These are phyloP conservation scores for Naso thynnoides DNA, from an alignment of 2,797 vertebrate species.

Conservation along the genomic window DNA sequence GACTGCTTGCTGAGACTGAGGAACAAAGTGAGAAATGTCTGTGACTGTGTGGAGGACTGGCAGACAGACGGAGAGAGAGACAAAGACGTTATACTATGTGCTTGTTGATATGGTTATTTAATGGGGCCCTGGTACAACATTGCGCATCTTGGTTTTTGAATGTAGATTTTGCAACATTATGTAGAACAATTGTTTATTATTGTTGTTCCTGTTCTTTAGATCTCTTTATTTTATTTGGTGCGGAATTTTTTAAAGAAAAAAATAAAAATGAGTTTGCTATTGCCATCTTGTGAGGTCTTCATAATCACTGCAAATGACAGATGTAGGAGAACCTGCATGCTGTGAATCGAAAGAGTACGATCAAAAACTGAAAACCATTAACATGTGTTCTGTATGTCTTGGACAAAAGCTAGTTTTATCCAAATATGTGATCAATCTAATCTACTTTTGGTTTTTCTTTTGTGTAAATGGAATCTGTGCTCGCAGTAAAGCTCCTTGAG, in stretches of 20 bases:
- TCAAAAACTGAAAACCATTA: conserved; percentile 64
- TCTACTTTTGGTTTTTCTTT: conserved; percentile 66
- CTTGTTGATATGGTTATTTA: conserved; percentile 83
- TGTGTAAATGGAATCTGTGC: conserved; percentile 79
- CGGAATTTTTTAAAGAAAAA: conserved; percentile 72
- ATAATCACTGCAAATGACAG: conserved; percentile 58
- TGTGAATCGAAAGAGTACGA: conserved; percentile 52
- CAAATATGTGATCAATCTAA: conserved; percentile 58
- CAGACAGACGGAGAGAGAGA: conserved; percentile 63
- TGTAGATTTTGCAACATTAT: conserved; percentile 87
- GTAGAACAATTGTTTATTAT: conserved; percentile 81
- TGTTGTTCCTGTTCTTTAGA: conserved; percentile 82
- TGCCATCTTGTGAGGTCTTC: conserved; percentile 60
- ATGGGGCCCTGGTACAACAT: conserved; percentile 80
- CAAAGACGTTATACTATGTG: conserved; percentile 64
- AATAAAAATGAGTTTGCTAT: conserved; percentile 71
- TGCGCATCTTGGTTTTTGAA: conserved; percentile 83
- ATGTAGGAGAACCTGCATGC: conserved; percentile 64
- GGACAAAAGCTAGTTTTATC: conserved; percentile 65
- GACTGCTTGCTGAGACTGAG: conserved; percentile 68
- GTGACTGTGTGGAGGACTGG: conserved; percentile 49
- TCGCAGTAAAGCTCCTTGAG: conserved; percentile 82
- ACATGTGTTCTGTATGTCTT: conserved; percentile 65
- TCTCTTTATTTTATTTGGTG: conserved; percentile 76
- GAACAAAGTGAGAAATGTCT: conserved; percentile 56